A percentile compares a stretch with the other conserved stretches of the same genome.
Evolutionary conservation across 2,113 vertebrate species (phyloP).

Genomic region (Alouatta palliata): DNA sequence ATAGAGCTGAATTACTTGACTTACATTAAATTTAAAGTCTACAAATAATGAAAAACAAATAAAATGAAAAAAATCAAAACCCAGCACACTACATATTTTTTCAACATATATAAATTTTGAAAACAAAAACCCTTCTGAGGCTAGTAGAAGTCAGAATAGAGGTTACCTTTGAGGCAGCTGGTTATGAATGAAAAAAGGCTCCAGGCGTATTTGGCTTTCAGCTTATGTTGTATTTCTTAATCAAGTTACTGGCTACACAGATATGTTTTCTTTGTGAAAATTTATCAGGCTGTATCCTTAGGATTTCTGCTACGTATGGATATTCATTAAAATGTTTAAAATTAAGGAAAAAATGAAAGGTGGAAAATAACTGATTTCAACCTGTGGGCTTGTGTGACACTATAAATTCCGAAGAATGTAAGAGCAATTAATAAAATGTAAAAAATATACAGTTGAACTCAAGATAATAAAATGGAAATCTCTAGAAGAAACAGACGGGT

Average conservation of each 20-base stretch:
- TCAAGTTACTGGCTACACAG: neutral
- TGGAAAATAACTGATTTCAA: neutral
- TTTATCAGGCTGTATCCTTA: neutral
- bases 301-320: neutral
- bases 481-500: neutral
- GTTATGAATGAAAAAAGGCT: neutral
- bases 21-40: neutral
- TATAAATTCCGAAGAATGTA: neutral
- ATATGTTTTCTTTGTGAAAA: neutral
- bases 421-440: neutral
- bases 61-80: neutral
- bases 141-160: neutral
- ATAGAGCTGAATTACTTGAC: neutral
- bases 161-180: neutral
- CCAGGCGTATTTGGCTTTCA: neutral
- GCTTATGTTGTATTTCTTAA: constrained; percentile 6
- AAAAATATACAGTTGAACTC: neutral
- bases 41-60: neutral
- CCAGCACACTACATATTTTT: neutral
- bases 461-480: neutral
- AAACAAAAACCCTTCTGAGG: neutral
- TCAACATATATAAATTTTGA: neutral
- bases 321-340: neutral
- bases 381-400: neutral
- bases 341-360: neutral